phyloP scores from a whole-genome alignment of 2,113 vertebrate genomes.

The Oxyura jamaicensis region DNA sequence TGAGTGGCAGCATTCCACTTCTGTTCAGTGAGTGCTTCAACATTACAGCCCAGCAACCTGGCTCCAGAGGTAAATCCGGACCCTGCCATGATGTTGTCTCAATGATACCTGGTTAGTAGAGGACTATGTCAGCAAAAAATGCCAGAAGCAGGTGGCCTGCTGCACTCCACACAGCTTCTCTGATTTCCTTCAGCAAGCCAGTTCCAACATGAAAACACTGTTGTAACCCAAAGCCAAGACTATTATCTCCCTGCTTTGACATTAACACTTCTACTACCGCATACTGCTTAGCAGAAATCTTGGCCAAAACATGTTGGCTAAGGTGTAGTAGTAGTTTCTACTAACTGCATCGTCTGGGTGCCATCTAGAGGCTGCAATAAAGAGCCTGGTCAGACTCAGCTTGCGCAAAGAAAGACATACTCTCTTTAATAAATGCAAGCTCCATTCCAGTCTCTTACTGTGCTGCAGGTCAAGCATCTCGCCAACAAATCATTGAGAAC shows the following conservation, averaged over 20 bases:
- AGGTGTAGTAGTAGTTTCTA: not conserved
- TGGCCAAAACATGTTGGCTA: not conserved
- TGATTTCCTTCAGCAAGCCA: not conserved
- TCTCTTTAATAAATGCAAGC: not conserved
- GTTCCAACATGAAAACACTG: not conserved
- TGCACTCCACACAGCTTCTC: not conserved
- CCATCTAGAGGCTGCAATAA: constrained; percentile 15
- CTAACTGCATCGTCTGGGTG: not conserved
- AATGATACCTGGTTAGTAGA: not conserved
- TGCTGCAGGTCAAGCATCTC: not conserved
- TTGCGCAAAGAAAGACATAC: not conserved
- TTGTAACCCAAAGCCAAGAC: not conserved
- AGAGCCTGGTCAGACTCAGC: not conserved
- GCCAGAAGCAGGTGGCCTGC: not conserved
- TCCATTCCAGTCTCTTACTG: not conserved
- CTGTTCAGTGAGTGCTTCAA: not conserved
- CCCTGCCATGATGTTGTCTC: not conserved
- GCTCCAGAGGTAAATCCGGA: not conserved
- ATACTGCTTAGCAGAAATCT: not conserved
- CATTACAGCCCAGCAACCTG: not conserved
- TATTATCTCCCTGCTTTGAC: not conserved
- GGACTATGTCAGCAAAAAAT: not conserved
- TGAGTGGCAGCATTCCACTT: not conserved
- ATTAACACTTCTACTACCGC: not conserved
- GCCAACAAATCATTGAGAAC: not conserved